Conservation (phyloP, 2,797 vertebrate genomes). For the Macrochelys suwanniensis region DNA sequence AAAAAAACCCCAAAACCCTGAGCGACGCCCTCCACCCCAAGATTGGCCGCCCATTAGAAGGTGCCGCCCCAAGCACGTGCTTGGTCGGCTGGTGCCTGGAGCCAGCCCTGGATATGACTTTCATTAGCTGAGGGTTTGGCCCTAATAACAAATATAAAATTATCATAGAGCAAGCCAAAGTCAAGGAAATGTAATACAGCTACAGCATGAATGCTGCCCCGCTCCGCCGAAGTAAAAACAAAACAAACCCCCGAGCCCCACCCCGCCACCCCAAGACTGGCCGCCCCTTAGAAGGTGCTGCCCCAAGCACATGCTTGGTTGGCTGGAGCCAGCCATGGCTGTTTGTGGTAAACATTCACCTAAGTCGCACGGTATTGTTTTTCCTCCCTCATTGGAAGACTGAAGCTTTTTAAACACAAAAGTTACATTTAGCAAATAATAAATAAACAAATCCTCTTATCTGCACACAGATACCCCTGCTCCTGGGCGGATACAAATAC, state of each 20-base stretch:
- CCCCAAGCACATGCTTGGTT: no score
- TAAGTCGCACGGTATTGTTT: neutral
- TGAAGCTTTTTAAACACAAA: slow-evolving; percentile 18
- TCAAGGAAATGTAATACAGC: neutral
- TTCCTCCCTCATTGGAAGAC: neutral
- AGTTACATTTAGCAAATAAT: neutral
- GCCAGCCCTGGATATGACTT: neutral
- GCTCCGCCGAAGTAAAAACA: no score
- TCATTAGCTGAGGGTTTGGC: neutral
- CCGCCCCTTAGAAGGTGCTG: no score
- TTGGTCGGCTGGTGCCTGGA: no score
- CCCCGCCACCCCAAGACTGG: no score
- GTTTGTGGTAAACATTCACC: neutral
- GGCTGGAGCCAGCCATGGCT: no score
- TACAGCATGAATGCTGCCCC: neutral
- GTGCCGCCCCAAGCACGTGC: no score
- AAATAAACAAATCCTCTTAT: neutral
- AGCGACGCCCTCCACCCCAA: no score
- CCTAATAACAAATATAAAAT: neutral
- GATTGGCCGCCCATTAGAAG: no score
- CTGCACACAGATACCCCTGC: neutral
- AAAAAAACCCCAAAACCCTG: no score
- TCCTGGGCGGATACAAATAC: accelerated
- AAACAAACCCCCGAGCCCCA: no score
- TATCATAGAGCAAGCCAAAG: neutral